Evolutionary conservation across 2,113 vertebrate genomes (phyloP).

Genomic region (Centrocercus urophasianus): DNA sequence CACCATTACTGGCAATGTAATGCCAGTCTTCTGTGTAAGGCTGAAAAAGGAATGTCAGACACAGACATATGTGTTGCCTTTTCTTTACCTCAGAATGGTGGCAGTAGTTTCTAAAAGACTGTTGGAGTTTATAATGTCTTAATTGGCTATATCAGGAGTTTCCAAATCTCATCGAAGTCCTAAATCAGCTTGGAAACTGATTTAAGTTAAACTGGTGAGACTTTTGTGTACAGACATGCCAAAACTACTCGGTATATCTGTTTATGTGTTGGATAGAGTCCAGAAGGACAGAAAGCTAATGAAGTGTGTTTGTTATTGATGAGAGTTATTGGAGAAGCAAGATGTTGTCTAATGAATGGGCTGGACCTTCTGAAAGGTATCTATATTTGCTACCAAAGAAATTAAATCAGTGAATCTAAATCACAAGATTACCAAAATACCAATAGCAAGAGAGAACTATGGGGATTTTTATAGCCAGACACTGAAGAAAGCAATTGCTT

Average conservation of each 20-base stretch:
- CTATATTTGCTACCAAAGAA: neutral
- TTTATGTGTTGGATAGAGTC: neutral
- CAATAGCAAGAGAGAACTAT: neutral
- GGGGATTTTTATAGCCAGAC: neutral
- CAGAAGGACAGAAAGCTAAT: neutral
- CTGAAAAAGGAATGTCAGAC: neutral
- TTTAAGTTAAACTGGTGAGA: neutral
- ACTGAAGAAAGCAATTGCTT: neutral
- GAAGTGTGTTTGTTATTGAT: neutral
- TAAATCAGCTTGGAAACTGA: neutral
- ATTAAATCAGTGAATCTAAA: neutral
- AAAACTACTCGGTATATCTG: neutral
- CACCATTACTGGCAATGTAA: neutral
- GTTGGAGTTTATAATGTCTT: neutral
- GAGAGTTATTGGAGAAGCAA: neutral
- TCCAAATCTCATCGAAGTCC: neutral
- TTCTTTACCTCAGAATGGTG: neutral
- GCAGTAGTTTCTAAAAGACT: neutral
- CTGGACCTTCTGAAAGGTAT: neutral
- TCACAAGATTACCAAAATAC: neutral
- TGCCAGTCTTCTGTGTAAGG: neutral
- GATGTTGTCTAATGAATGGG: neutral
- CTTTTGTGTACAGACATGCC: neutral
- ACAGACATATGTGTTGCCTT: neutral
- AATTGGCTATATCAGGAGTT: neutral